These are phyloP conservation scores for Solenopsis invicta DNA, from an alignment of 1,140 invertebrate species.

Conservation along the genomic window DNA sequence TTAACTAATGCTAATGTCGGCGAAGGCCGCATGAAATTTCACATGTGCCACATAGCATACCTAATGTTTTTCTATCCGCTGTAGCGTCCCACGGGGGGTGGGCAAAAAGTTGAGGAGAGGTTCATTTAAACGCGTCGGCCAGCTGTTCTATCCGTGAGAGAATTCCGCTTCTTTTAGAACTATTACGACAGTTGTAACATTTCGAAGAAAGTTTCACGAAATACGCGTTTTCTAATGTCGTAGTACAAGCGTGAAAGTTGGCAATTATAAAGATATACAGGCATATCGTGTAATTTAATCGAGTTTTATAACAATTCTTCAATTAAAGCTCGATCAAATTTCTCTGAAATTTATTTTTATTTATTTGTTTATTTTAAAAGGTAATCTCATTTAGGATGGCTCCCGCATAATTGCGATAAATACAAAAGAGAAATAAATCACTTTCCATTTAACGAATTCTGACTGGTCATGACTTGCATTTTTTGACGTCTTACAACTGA, in stretches of 20 bases:
- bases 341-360: neutral
- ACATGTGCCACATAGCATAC: slow-evolving; percentile 49
- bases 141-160: slow-evolving; percentile 61
- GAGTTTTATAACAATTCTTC: neutral
- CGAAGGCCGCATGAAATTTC: slow-evolving; percentile 19
- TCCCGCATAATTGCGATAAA: neutral
- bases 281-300: neutral
- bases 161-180: slow-evolving; percentile 40
- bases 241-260: slow-evolving; percentile 8
- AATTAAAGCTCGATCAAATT: neutral
- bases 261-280: neutral
- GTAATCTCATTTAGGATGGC: neutral
- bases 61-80: slow-evolving; percentile 16
- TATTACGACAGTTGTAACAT: slow-evolving; percentile 16
- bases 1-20: neutral
- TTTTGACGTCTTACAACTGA: neutral
- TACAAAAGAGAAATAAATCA: neutral
- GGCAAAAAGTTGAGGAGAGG: slow-evolving; percentile 24
- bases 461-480: neutral
- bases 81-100: neutral
- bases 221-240: slow-evolving; percentile 3
- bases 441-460: neutral
- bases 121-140: slow-evolving; percentile 26
- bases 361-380: slow-evolving; percentile 4
- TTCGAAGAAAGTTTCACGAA: slow-evolving; percentile 13